These are phyloP conservation scores for Nomada ferruginata DNA, from an alignment of 2,888 invertebrate species.

Conservation along the genomic window DNA sequence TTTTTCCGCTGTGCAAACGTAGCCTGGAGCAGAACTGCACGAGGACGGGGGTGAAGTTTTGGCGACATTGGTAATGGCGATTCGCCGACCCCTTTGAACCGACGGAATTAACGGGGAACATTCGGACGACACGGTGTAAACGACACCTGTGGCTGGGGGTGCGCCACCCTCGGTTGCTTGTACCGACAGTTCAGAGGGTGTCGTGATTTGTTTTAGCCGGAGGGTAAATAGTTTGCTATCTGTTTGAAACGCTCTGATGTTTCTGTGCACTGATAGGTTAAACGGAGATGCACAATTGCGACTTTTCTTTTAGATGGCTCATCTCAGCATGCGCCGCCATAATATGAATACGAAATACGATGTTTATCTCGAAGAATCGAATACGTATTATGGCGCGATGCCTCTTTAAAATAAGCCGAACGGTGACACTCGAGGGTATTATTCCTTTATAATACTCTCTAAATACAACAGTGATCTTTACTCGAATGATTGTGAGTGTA, in stretches of 20 bases:
- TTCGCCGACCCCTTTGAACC: slow-evolving; percentile 10
- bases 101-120: slow-evolving; percentile 20
- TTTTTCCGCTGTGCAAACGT: slow-evolving; percentile 47
- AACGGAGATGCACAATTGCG: not conserved
- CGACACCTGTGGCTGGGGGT: slow-evolving; percentile 35
- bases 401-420: too few relatives aligned
- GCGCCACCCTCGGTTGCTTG: not conserved
- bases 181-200: not conserved
- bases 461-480: too few relatives aligned
- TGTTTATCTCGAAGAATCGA: too few relatives aligned
- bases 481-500: too few relatives aligned
- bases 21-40: not conserved
- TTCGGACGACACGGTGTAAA: slow-evolving; percentile 24
- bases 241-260: not conserved
- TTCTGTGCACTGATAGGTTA: not conserved
- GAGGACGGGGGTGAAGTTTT: not conserved
- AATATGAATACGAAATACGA: too few relatives aligned
- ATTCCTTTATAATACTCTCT: too few relatives aligned
- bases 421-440: too few relatives aligned
- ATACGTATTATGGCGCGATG: too few relatives aligned
- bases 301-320: too few relatives aligned
- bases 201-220: slow-evolving; percentile 15
- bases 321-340: too few relatives aligned
- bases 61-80: slow-evolving; percentile 1
- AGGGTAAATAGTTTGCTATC: not conserved